Conservation (phyloP, 2,888 invertebrate genomes). For the Mythimna ferrago region DNA sequence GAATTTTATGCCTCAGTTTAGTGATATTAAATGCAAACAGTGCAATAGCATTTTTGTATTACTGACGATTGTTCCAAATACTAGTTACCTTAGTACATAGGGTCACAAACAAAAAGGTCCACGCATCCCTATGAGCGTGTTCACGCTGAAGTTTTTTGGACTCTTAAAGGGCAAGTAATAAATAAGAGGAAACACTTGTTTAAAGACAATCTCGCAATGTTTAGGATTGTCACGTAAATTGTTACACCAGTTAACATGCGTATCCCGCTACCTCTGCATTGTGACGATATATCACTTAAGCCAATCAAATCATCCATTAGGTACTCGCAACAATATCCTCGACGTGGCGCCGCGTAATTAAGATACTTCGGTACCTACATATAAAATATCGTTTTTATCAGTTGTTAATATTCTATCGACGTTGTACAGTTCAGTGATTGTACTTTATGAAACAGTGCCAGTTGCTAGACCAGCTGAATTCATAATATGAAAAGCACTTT, state of each 20-base stretch:
- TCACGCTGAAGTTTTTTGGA: not conserved
- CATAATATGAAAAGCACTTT: conserved; percentile 11
- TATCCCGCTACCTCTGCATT: conserved; percentile 10
- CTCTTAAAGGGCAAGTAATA: not conserved
- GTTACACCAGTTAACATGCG: conserved; percentile 17
- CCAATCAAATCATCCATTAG: conserved; percentile 52
- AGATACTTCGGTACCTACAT: conserved; percentile 38
- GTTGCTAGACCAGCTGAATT: not conserved
- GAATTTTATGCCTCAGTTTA: not conserved
- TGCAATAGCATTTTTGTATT: not conserved
- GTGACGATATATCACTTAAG: conserved; percentile 43
- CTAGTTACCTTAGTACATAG: not conserved
- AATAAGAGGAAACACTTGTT: not conserved
- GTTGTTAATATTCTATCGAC: conserved; percentile 54
- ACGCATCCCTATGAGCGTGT: not conserved
- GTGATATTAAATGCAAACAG: not conserved
- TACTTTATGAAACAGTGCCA: conserved; percentile 21
- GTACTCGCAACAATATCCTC: conserved; percentile 27
- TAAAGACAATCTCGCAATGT: not conserved
- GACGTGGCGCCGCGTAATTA: conserved; percentile 35
- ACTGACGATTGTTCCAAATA: not conserved
- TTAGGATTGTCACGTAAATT: conserved; percentile 4
- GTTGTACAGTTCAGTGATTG: conserved; percentile 26
- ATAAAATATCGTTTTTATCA: conserved; percentile 54
- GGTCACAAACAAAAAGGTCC: too few relatives aligned